Base-by-base conservation (phyloP, 2,888 invertebrate species). In the Alcis repandata region DNA sequence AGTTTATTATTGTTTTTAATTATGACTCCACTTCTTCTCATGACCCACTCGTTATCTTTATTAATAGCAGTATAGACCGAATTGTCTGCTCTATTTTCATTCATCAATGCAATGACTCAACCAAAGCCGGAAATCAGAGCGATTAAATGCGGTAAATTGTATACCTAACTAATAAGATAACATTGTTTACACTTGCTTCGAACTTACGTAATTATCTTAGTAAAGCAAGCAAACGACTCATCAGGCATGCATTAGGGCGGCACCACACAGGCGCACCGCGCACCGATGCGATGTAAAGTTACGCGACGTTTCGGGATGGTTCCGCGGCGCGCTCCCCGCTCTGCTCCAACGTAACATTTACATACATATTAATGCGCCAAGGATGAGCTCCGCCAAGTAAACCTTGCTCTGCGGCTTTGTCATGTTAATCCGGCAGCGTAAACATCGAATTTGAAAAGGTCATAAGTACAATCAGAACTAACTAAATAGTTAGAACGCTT, bases 331-430 rank as follows among this genome's bases (percentile, higher is more conserved):
- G 66, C 67, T 61, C 61, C 69, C 51, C 58, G 69, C 68, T 64
- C 63, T 4, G 17, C 36, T 40, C 45, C 54, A 10, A 17, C 72
- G 65, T 62, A 41, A 56, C 72, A 73, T 79, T 79, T 79, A 71
- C 80, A 82, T 83, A 79, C 77, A 83, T 80, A 79, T 82, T 80
- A 80, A 80, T 80, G 75, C 69, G 71, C 49, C 67, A 60, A 73
- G 68, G 71, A 79, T 77, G 78, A 77, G 74, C 71, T 73, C 61
- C 70, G 62, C 78, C 75, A 77, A 78, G 78, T 78, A 77, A 78
- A 78, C 73, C 73, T 71, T 57, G 73, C 77, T 75, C 67, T 59
- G 72, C 62, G 71, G 75, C 79, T 82, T 82, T 82, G 78, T 75
- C 68, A 76, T 79, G 78, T 62, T 79, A 82, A 84, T 82, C 64